These are phyloP conservation scores for Centruroides vittatus DNA, from an alignment of 1,140 invertebrate species.

Conservation along the genomic window DNA sequence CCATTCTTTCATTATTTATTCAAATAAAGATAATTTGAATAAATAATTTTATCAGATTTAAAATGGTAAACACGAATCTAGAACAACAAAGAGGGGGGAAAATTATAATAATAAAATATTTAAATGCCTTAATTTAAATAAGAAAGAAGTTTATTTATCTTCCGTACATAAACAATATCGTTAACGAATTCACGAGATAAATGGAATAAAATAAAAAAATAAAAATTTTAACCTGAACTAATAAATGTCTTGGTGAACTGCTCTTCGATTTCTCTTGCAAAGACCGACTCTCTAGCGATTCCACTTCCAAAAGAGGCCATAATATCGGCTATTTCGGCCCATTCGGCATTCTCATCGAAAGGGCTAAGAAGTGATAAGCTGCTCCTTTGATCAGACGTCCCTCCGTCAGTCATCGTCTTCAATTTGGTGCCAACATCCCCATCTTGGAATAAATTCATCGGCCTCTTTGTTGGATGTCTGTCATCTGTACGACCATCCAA, in stretches of 20 bases:
- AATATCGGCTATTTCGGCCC: constrained; percentile 48
- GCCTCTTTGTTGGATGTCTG: not conserved
- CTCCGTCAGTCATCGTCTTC: constrained; percentile 4
- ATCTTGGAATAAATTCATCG: not conserved
- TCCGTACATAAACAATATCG: no score
- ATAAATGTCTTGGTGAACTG: constrained; percentile 46
- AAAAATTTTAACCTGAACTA: no score
- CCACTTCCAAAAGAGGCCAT: constrained; percentile 34
- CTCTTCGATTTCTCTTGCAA: constrained; percentile 64
- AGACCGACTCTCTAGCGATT: constrained; percentile 55
- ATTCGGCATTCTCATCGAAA: constrained; percentile 84
- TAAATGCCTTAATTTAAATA: no score
- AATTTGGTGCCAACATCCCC: not conserved
- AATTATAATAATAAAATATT: no score
- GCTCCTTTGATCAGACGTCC: constrained; percentile 22
- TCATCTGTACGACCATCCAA: not conserved
- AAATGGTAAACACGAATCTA: no score
- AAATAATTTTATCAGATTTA: no score
- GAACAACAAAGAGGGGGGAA: no score
- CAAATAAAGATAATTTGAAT: no score
- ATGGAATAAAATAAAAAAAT: no score
- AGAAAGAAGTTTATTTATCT: no score
- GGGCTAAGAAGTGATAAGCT: constrained; percentile 58
- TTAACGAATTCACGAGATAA: no score
- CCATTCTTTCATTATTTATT: no score